A percentile compares a stretch with the other conserved stretches of the same genome.
Evolutionary conservation across 2,888 invertebrate species (phyloP).

Genomic region (Tenthredo distinguenda): DNA sequence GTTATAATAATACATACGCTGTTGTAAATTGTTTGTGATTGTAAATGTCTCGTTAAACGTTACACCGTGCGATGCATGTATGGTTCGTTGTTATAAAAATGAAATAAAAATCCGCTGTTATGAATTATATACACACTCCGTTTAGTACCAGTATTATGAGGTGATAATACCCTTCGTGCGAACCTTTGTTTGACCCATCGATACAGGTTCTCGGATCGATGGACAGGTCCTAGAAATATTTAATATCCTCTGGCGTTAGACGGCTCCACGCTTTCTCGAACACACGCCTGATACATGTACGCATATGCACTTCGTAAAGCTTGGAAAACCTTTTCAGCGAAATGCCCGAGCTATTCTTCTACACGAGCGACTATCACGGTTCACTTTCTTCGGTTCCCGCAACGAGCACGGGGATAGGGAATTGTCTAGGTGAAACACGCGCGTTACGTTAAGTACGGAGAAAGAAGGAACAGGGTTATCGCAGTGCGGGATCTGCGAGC

Average conservation of each 20-base stretch:
- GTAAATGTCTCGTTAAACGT: not conserved
- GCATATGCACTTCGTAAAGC: too few relatives aligned
- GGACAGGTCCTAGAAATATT: not conserved
- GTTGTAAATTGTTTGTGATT: constrained; percentile 2
- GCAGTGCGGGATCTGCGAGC: not conserved
- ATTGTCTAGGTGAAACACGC: not conserved
- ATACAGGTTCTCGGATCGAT: not conserved
- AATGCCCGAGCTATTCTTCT: too few relatives aligned
- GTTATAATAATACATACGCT: not conserved
- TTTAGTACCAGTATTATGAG: not conserved
- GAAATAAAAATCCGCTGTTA: not conserved
- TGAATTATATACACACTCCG: not conserved
- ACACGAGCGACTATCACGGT: not conserved
- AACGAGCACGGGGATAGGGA: not conserved
- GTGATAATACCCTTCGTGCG: not conserved
- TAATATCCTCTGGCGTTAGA: not conserved
- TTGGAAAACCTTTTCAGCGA: too few relatives aligned
- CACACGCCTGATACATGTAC: too few relatives aligned
- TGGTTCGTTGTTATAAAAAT: not conserved
- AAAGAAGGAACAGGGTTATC: not conserved
- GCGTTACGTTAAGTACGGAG: not conserved
- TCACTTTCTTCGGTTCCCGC: not conserved
- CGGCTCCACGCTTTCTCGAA: too few relatives aligned
- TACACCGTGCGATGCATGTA: not conserved
- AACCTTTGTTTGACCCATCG: not conserved